Base-by-base conservation (phyloP, 2,113 vertebrate genomes). In the Formicarius rufipectus region DNA sequence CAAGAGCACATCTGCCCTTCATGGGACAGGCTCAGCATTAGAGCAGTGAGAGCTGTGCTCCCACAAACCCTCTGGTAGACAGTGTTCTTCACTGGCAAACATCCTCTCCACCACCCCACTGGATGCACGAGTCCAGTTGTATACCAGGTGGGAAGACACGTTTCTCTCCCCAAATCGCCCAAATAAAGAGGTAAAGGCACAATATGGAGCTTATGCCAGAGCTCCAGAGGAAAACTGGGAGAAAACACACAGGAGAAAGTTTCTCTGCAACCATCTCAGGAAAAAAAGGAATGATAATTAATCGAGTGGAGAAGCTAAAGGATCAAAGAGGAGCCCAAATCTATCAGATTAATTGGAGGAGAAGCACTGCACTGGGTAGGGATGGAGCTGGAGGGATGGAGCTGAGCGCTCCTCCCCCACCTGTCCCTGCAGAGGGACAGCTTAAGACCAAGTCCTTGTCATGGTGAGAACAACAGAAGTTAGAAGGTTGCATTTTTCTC, bases 21-120 rank as follows among this genome's bases (percentile, higher is more conserved):
- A 23, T 0, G 5, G 87, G 44, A 69, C 0, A 0, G 69, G 68
- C 30, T 52, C 0, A 0, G 50, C 55, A 56, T 21, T 2, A 23
- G 40, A 78, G 24, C 52, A 14, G 8, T 3, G 5, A 47, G 60
- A 49, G 2, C 53, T 7, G 14, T 19, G 39, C 16, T 77, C 62
- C 45, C 40, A 73, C 3, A 35, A 64, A 20, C 0, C 0, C 17
- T 6, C 25, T 0, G 0, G 47, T 33, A 78, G 9, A 47, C n/a
- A 4, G 27, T 2, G 9, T 16, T 76, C n/a, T 35, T 42, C 5
- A 0, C 27, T 5, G 39, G 20, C 67, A 74, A 5, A 30, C 47
- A 24, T 39, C 9, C 55, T 35, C n/a, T 69, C 3, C 0, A 12
- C 23, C 4, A 3, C 37, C 60, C 28, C 10, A 17, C 3, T 0